phyloP scores from a whole-genome alignment of 1,140 invertebrate genomes.

The Sesamia nonagrioides region DNA sequence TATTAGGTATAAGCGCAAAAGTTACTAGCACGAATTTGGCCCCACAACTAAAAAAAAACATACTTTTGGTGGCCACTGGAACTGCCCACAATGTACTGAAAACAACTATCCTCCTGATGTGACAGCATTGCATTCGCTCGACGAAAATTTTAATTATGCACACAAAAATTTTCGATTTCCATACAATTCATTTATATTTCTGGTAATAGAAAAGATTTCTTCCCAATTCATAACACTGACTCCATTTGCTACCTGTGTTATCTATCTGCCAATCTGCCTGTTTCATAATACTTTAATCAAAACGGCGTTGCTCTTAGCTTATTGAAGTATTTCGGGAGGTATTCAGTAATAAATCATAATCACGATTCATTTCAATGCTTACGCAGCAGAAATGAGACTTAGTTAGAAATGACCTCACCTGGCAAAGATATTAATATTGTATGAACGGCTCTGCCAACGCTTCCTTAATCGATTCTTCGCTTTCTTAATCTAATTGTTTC shows the following conservation, averaged over 20 bases:
- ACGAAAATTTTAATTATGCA: too few relatives aligned
- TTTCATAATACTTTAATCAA: conserved; percentile 26
- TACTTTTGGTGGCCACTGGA: too few relatives aligned
- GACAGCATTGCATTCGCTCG: too few relatives aligned
- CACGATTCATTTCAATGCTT: conserved; percentile 35
- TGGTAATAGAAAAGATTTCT: neutral
- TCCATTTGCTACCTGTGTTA: neutral
- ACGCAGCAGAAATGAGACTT: conserved; percentile 27
- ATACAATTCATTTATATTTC: neutral
- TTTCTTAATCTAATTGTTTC: too few relatives aligned
- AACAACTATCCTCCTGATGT: too few relatives aligned
- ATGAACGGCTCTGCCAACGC: neutral
- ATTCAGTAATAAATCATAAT: conserved; percentile 38
- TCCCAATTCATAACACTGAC: neutral
- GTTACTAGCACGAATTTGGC: too few relatives aligned
- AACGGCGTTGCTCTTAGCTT: conserved; percentile 23
- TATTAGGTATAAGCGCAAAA: too few relatives aligned
- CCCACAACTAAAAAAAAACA: too few relatives aligned
- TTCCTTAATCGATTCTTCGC: too few relatives aligned
- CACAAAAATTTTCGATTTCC: neutral
- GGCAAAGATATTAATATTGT: conserved; percentile 26
- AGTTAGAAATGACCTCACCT: conserved; percentile 25
- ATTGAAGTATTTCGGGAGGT: conserved; percentile 18
- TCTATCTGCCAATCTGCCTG: conserved; percentile 21
- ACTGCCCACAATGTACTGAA: too few relatives aligned